Conservation (phyloP, 2,797 vertebrate genomes). For the Delichon dasypus region DNA sequence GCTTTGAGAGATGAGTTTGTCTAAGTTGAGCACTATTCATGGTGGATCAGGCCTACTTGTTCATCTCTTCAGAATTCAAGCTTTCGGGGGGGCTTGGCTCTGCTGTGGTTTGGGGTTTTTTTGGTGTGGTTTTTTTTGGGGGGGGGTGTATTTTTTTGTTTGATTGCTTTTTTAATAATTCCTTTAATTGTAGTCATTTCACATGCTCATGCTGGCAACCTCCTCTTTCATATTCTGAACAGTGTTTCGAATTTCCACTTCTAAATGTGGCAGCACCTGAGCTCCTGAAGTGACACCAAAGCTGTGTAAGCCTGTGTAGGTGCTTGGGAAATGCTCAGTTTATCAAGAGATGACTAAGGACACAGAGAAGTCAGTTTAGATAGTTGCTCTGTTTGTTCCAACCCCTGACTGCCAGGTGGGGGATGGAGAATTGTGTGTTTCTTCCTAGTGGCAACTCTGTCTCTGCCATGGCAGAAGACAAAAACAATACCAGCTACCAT, state of each 20-base stretch:
- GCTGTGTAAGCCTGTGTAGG: accelerated
- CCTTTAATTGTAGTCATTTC: background rate
- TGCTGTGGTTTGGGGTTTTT: background rate
- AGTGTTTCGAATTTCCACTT: background rate
- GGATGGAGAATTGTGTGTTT: background rate
- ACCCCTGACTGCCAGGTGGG: background rate
- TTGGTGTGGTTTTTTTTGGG: background rate
- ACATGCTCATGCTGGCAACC: background rate
- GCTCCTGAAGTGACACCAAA: background rate
- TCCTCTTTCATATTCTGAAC: background rate
- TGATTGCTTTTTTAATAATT: background rate
- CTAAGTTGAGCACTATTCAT: background rate
- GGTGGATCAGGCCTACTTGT: background rate
- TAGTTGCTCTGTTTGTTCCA: background rate
- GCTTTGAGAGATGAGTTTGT: background rate
- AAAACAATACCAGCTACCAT: background rate
- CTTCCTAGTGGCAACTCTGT: background rate
- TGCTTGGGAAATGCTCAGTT: background rate
- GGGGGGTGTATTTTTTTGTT: background rate
- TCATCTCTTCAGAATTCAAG: background rate
- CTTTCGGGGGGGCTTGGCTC: background rate
- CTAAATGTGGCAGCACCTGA: background rate
- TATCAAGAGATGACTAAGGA: accelerated
- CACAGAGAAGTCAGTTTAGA: background rate
- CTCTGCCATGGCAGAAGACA: background rate